Evolutionary conservation across 2,113 vertebrate genomes (phyloP), one percentile per base, ranked within the genome.

Genomic region (Carassius carassius): DNA sequence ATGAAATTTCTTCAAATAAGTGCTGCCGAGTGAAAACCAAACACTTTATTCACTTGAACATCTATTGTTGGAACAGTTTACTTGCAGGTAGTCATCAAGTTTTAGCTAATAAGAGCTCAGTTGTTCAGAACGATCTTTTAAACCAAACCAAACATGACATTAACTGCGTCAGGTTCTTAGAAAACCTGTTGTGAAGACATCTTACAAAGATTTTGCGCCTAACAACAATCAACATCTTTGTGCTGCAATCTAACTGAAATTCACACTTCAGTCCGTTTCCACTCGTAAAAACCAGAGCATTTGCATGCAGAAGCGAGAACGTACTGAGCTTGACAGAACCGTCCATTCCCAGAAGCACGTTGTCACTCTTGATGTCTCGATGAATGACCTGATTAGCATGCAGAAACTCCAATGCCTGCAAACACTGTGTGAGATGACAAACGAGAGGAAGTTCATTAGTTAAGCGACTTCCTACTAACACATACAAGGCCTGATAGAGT

Each of bases 301-400:
- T n/a, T n/a, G n/a, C n/a, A n/a, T n/a, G n/a, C n/a, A n/a, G n/a
- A 29, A 70, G 87, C 21, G 4, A 13, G 56, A 25, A 97, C 98
- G 95, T 92, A 99, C 98, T 99, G 23, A 99, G 95, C 91, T 99
- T 99, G 88, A 99, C 98, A 0, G 98, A 99, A 88, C 98, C 98
- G 83, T 99, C 98, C 98, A 99, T 99, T 89, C 98, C 98, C 72
- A 99, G 93, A 44, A 99, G 93, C 67, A 99, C 97, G 0, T 99
- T 99, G 92, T 99, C 98, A 90, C 98, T 99, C 92, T 99, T 99
- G 87, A 99, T 99, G 93, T 99, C 98, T 94, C 98, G 94, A 93
- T 99, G 98, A 88, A 99, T 99, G 87, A 99, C 98, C 89, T 99
- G 98, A 91, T 99, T 99, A 81, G 97, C 97, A 7, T 99, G 98